These are phyloP conservation scores for Penaeus monodon DNA, from an alignment of 2,888 invertebrate species.

Conservation along the genomic window DNA sequence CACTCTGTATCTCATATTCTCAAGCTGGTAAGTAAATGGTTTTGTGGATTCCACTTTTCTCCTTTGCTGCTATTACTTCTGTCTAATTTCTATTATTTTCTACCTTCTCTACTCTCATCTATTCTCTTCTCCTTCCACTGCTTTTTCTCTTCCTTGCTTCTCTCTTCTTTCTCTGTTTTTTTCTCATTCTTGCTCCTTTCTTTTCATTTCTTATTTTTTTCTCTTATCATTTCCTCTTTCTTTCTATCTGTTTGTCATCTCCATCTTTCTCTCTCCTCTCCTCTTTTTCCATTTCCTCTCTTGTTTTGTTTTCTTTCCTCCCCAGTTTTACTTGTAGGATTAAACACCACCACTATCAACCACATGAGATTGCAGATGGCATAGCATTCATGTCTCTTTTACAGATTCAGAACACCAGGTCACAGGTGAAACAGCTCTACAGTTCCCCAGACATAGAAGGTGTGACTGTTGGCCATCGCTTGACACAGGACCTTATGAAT, in stretches of 20 bases:
- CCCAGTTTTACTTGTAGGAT: too few relatives aligned
- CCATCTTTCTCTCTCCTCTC: too few relatives aligned
- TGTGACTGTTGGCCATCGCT: constrained; percentile 26
- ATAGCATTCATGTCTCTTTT: neutral
- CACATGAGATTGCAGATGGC: neutral
- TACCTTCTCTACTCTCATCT: neutral
- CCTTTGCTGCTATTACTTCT: neutral
- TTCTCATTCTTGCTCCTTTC: neutral
- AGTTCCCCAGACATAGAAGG: neutral
- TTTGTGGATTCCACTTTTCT: neutral
- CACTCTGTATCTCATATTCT: constrained; percentile 15
- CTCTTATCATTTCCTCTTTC: neutral
- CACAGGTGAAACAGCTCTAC: constrained; percentile 1
- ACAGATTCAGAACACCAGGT: constrained; percentile 1
- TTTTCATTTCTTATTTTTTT: neutral
- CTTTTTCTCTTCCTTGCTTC: neutral
- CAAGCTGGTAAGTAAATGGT: neutral
- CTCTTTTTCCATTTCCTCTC: too few relatives aligned
- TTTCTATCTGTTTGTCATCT: too few relatives aligned
- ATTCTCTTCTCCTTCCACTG: neutral
- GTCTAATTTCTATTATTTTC: neutral
- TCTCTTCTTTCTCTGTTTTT: too few relatives aligned
- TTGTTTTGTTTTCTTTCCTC: too few relatives aligned
- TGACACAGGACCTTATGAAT: constrained; percentile 23
- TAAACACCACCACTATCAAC: too few relatives aligned